Evolutionary conservation across 2,888 invertebrate species (phyloP).

Genomic region (Drosophila basisetae): DNA sequence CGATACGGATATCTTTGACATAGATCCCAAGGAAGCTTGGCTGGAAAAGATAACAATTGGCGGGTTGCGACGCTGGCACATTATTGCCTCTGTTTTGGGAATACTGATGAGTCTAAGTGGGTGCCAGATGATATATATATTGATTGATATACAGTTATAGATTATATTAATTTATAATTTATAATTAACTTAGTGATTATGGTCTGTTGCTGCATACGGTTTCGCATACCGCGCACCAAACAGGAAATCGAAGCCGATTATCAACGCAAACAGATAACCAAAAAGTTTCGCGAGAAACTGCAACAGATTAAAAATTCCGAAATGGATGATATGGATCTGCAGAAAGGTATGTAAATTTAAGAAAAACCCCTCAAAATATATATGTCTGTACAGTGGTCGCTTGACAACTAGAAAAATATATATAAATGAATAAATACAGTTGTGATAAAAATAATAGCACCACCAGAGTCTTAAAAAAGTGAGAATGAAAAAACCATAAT

Average conservation of each 20-base stretch:
- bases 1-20: slow-evolving; percentile 71
- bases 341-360: slow-evolving; percentile 80
- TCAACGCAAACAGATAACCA: slow-evolving; percentile 92
- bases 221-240: slow-evolving; percentile 96
- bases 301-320: slow-evolving; percentile 93
- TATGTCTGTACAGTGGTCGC: neutral
- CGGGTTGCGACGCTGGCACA: slow-evolving; percentile 92
- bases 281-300: slow-evolving; percentile 92
- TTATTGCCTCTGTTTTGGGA: slow-evolving; percentile 90
- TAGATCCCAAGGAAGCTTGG: slow-evolving; percentile 88
- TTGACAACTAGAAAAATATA: neutral
- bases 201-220: slow-evolving; percentile 95
- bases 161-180: slow-evolving; percentile 4
- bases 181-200: slow-evolving; percentile 88
- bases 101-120: slow-evolving; percentile 88
- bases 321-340: slow-evolving; percentile 89
- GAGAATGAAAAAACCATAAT: neutral
- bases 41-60: slow-evolving; percentile 89
- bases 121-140: slow-evolving; percentile 18
- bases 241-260: slow-evolving; percentile 98
- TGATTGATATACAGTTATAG: neutral
- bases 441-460: neutral
- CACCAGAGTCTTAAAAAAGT: neutral
- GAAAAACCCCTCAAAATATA: neutral
- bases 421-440: neutral